phyloP scores from a whole-genome alignment of 2,113 vertebrate genomes.

The Hiodon tergisus region DNA sequence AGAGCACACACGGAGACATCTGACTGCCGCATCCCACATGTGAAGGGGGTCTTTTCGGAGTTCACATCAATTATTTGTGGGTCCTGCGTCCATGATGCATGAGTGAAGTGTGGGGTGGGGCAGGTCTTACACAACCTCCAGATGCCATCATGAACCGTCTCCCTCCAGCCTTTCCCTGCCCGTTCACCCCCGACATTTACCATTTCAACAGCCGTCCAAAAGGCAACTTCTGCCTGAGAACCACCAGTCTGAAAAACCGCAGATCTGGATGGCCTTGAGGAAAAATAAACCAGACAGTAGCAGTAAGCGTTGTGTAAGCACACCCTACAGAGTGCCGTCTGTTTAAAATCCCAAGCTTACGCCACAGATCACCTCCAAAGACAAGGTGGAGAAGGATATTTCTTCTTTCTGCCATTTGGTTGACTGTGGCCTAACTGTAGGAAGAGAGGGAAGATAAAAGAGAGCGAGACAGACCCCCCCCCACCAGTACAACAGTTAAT shows the following conservation, averaged over 20 bases:
- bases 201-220: too few species aligned
- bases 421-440: not conserved
- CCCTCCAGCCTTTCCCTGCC: too few species aligned
- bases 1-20: not conserved
- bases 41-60: not conserved
- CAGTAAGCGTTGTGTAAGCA: too few species aligned
- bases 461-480: too few species aligned
- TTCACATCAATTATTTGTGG: conserved; percentile 11
- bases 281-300: too few species aligned
- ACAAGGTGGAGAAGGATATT: not conserved
- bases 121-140: not conserved
- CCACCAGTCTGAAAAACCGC: too few species aligned
- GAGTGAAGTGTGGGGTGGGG: not conserved
- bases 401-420: not conserved
- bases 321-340: too few species aligned
- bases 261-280: too few species aligned
- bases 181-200: too few species aligned
- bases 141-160: not conserved
- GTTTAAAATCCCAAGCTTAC: not conserved
- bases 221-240: too few species aligned
- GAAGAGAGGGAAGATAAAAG: not conserved
- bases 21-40: not conserved
- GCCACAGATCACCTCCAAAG: not conserved
- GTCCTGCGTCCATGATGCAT: not conserved
- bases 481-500: not conserved